Evolutionary conservation across 2,888 invertebrate genomes (phyloP), one percentile per base, ranked within the genome.

Genomic region (Pyrocoelia pectoralis): DNA sequence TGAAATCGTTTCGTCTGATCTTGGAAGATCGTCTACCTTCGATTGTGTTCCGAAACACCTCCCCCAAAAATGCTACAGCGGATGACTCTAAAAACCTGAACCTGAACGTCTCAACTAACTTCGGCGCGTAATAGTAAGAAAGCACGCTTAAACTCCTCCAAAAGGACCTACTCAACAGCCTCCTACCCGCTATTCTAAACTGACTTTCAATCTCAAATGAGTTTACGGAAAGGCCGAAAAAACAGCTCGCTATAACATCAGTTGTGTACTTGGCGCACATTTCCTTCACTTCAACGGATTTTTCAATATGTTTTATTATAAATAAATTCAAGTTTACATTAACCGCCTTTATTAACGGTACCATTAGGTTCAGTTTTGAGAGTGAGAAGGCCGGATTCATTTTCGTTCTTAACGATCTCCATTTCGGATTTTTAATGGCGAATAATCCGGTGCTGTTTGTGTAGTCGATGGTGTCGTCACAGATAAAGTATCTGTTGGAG

Each of bases 321-420:
- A 24, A 50, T 9, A 24, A 1, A 1, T 13, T 13, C 50, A 50
- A 13, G 10, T 10, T 24, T 13, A 24, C 63, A 1, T 79, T 77
- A 29, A 79, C 81, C 48, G 82, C 79, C 29, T 77, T 69, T 72
- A 85, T 81, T 28, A 84, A 74, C 0, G 80, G 79, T 18, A 84
- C 79, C 85, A 86, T 85, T 38, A 73, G 75, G 70, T 83, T 85
- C 56, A 87, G 75, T 73, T 86, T 87, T 14, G 84, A 84, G 1
- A 83, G 80, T 0, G 86, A 84, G 70, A 87, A 83, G 0, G 83
- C 82, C 0, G 86, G 86, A 0, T 84, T 83, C 33, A 87, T 73
- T 66, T 84, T 84, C 0, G 79, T 70, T 17, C 87, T 77, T n/a
- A 85, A 71, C 19, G 76, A 77, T 69, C 82, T 85, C 87, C 87